These are phyloP conservation scores for Idris sp. DNA, from an alignment of 1,140 invertebrate species.

Conservation along the genomic window DNA sequence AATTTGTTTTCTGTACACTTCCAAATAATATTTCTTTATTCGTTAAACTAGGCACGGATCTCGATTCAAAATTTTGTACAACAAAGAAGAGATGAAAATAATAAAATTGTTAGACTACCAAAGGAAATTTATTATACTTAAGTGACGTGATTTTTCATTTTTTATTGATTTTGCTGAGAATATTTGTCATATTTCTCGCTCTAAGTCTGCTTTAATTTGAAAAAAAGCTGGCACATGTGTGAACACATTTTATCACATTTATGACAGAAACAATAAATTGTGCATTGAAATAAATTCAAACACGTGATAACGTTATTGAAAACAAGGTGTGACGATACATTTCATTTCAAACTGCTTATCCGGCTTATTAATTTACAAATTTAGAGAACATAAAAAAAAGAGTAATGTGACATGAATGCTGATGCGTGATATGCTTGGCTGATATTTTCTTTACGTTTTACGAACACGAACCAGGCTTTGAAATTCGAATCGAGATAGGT, in stretches of 20 bases:
- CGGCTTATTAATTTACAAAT: slow-evolving; percentile 40
- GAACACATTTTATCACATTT: too few relatives aligned
- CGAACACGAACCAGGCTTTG: slow-evolving; percentile 32
- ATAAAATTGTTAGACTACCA: too few relatives aligned
- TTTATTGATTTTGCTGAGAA: too few relatives aligned
- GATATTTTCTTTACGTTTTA: slow-evolving; percentile 26
- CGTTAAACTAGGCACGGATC: slow-evolving; percentile 29
- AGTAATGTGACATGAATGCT: neutral
- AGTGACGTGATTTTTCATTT: too few relatives aligned
- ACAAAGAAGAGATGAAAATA: too few relatives aligned
- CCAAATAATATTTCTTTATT: slow-evolving; percentile 50
- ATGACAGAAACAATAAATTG: too few relatives aligned
- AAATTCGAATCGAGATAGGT: slow-evolving; percentile 49
- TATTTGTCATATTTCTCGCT: too few relatives aligned
- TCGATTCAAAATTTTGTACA: slow-evolving; percentile 31
- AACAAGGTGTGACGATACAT: too few relatives aligned
- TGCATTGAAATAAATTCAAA: too few relatives aligned
- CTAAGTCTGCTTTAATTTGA: too few relatives aligned
- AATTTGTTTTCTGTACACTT: slow-evolving; percentile 45
- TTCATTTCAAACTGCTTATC: slow-evolving; percentile 4
- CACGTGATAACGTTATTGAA: slow-evolving; percentile 3
- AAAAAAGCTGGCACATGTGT: too few relatives aligned
- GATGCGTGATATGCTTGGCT: slow-evolving; percentile 21
- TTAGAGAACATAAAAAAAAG: slow-evolving; percentile 33
- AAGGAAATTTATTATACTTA: too few relatives aligned